Conservation (phyloP, 2,797 vertebrate species). For the Rousettus madagascariensis region DNA sequence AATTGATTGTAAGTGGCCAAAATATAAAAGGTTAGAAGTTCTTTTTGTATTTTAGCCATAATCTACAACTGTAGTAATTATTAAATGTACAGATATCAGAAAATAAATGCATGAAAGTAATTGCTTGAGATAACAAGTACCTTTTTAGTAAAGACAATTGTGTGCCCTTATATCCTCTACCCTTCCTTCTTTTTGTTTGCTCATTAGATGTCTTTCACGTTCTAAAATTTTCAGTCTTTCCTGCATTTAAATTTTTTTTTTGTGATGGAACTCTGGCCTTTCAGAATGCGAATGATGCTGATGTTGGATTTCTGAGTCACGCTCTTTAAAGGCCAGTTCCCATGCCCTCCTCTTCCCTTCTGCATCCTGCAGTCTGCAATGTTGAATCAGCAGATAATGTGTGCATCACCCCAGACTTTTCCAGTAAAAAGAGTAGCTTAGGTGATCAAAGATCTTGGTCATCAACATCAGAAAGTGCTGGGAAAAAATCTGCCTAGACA, state of each 20-base stretch:
- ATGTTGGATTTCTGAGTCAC: background rate
- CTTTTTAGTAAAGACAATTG: background rate
- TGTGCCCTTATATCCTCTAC: background rate
- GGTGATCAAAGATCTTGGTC: background rate
- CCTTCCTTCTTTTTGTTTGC: background rate
- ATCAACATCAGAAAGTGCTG: background rate
- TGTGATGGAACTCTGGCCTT: background rate
- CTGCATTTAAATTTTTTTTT: background rate
- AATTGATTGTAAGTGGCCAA: background rate
- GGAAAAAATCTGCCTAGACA: background rate
- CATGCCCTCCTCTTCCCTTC: accelerated
- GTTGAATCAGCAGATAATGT: background rate
- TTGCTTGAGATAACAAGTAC: background rate
- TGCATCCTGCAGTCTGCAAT: background rate
- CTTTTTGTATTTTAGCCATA: background rate
- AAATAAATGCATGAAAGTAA: background rate
- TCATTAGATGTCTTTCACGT: background rate
- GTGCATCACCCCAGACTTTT: background rate
- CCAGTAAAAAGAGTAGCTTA: background rate
- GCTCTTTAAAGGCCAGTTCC: background rate
- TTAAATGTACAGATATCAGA: background rate
- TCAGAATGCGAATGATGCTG: background rate
- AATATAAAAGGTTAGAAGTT: background rate
- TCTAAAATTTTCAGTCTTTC: background rate
- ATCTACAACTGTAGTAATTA: background rate